A percentile compares a stretch with the other conserved stretches of the same genome.
phyloP scores from a whole-genome alignment of 2,113 vertebrate species.

The Campylorhamphus procurvoides region DNA sequence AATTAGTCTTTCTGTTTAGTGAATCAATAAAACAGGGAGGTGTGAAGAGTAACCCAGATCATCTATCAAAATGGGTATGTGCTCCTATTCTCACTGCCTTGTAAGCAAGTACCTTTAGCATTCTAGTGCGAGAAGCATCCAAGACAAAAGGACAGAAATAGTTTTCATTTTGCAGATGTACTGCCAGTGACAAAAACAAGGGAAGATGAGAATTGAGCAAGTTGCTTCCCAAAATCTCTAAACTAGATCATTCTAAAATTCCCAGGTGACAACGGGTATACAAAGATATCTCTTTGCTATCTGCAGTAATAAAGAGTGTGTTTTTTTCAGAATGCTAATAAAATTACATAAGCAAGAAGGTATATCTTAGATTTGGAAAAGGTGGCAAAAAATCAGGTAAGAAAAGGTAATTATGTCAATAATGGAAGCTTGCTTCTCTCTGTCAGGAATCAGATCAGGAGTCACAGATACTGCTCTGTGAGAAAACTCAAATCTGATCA shows the following conservation, averaged over 20 bases:
- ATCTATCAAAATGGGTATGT: constrained; percentile 66
- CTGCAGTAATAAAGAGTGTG: constrained; percentile 29
- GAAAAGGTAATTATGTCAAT: neutral
- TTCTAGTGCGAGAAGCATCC: constrained; percentile 23
- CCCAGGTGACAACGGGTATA: constrained; percentile 38
- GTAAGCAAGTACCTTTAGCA: constrained; percentile 55
- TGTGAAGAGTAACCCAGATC: constrained; percentile 45
- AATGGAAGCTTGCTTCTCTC: neutral
- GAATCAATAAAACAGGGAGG: constrained; percentile 74
- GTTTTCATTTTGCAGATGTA: constrained; percentile 9
- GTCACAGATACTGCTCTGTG: neutral
- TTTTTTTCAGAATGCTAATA: constrained; percentile 52
- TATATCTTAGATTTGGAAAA: constrained; percentile 38
- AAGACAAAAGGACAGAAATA: constrained; percentile 64
- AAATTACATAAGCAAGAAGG: neutral
- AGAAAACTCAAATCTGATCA: neutral
- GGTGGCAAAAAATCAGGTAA: neutral
- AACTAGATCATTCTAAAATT: constrained; percentile 59
- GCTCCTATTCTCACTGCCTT: constrained; percentile 50
- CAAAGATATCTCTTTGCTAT: constrained; percentile 55
- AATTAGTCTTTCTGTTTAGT: constrained; percentile 73
- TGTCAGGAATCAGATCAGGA: neutral
- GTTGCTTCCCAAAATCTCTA: constrained; percentile 38
- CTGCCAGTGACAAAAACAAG: constrained; percentile 26
- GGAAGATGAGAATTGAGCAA: constrained; percentile 10